Evolutionary conservation across 2,888 invertebrate species (phyloP), one percentile per base, ranked within the genome.

Genomic region (Hypsopygia costalis): DNA sequence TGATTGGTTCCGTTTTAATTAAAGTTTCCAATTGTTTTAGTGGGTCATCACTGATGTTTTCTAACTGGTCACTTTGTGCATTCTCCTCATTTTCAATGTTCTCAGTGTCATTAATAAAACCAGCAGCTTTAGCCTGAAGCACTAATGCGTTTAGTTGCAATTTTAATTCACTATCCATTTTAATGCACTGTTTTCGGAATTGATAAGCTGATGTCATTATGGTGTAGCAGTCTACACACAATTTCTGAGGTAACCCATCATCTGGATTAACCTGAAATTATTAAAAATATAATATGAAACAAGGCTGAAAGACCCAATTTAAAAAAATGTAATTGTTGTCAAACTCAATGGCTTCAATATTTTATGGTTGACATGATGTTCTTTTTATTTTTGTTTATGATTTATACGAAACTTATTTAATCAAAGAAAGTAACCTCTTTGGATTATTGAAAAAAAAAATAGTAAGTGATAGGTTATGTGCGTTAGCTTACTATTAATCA

Each of bases 101-200:
- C 2, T 25, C 25, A 5, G 7, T 5, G n/a, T 6, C 25, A 25
- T 12, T 58, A 52, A 35, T 53, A 52, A 41, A 59, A 36, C 39
- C 41, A 6, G 55, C 43, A 28, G 66, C 56, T 11, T 66, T 60
- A 9, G 55, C 52, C 43, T 74, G 62, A 20, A 58, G 62, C 7
- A 77, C 44, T 6, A 79, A 45, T 20, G 68, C 47, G 27, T 66
- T 62, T 0, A 88, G 63, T 57, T 88, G 86, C 6, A 69, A 29
- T 51, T 76, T 81, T 1, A 89, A 47, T 49, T 87, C 82, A 9
- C 62, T 70, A 46, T 89, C 82, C 77, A 89, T 87, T 52, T 80
- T 85, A 44, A 88, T 71, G 48, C 87, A 87, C 51, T 88, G 85
- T 44, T 70, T 74, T 8, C 81, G 69, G 51, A 89, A 89, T 40